A percentile compares a stretch with the other conserved stretches of the same genome.
phyloP scores from a whole-genome alignment of 2,888 invertebrate genomes.

The Cosmia pyralina region DNA sequence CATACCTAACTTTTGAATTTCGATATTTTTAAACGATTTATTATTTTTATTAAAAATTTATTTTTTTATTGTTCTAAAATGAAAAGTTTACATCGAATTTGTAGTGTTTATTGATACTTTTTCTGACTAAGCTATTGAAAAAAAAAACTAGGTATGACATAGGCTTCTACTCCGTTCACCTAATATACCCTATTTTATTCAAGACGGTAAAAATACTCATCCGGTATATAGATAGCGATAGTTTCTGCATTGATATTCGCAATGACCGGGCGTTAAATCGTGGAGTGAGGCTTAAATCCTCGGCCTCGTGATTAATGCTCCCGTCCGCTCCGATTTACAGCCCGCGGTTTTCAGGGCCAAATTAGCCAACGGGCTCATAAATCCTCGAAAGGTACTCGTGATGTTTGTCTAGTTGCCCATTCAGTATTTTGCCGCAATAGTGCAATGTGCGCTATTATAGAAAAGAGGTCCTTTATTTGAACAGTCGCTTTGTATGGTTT shows the following conservation, averaged over 20 bases:
- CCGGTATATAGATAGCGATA: slow-evolving; percentile 20
- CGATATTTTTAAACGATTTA: too few species aligned
- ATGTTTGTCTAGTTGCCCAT: slow-evolving; percentile 49
- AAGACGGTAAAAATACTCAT: too few species aligned
- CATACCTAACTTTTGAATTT: too few species aligned
- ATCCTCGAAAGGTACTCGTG: slow-evolving; percentile 69
- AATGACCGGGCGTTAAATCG: slow-evolving; percentile 65
- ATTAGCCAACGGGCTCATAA: slow-evolving; percentile 77
- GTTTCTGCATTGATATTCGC: slow-evolving; percentile 65
- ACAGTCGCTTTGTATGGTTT: not conserved
- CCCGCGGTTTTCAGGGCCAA: slow-evolving; percentile 76
- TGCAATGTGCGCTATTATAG: slow-evolving; percentile 21
- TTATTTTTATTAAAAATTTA: too few species aligned
- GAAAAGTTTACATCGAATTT: too few species aligned
- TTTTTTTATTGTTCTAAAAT: too few species aligned
- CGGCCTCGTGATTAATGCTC: slow-evolving; percentile 76
- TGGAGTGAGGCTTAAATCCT: slow-evolving; percentile 65
- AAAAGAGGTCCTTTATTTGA: not conserved
- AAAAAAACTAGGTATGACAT: too few species aligned
- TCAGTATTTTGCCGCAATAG: slow-evolving; percentile 24
- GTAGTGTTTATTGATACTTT: too few species aligned
- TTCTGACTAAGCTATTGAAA: too few species aligned
- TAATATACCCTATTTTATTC: too few species aligned
- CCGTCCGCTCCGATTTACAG: slow-evolving; percentile 78
- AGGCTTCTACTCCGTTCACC: too few species aligned